Base-by-base conservation (phyloP, 2,113 vertebrate species). In the Zonotrichia leucophrys region DNA sequence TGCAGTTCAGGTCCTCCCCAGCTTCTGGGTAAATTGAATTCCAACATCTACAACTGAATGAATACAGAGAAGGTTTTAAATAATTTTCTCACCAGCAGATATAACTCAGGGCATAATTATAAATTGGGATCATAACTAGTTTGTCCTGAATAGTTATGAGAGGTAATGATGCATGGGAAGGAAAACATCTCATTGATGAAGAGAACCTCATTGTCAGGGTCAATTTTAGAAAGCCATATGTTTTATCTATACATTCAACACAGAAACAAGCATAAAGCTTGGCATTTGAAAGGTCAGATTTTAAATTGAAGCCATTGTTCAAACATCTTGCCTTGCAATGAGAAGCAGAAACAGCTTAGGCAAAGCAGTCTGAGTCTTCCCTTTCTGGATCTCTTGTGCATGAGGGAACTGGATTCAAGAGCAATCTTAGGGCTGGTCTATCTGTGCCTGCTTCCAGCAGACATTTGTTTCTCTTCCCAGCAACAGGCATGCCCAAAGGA, bases 211-310 rank as follows among this genome's bases (percentile, higher is more conserved):
- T 86, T 90, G 93, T 59, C 68, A 83, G 64, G 31, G 47, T 63
- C 85, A 52, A 2, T 80, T 89, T 87, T 58, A 91, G 47, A 88
- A 92, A 91, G 42, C 28, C 15, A 0, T 81, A 56, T 58, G 23
- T 50, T 94, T 80, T 86, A 83, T 59, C 60, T 58, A 49, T 83
- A 89, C 33, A 39, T 77, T 92, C 47, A 74, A 46, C 28, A 80
- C 63, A 90, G 41, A 91, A 84, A 77, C 68, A 87, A 69, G 50
- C 56, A 81, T 11, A 28, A 31, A 81, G 42, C 56, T 87, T 78
- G 56, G 37, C 47, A 79, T 90, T 92, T 90, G 64, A 87, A 96
- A 81, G 83, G 69, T 96, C 68, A 78, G 27, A 39, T 83, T 69
- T 95, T 75, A 82, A 72, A 82, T 3, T 64, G 79, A 90, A 83